Evolutionary conservation across 1,140 invertebrate species (phyloP).

Genomic region (Bombus consobrinus): DNA sequence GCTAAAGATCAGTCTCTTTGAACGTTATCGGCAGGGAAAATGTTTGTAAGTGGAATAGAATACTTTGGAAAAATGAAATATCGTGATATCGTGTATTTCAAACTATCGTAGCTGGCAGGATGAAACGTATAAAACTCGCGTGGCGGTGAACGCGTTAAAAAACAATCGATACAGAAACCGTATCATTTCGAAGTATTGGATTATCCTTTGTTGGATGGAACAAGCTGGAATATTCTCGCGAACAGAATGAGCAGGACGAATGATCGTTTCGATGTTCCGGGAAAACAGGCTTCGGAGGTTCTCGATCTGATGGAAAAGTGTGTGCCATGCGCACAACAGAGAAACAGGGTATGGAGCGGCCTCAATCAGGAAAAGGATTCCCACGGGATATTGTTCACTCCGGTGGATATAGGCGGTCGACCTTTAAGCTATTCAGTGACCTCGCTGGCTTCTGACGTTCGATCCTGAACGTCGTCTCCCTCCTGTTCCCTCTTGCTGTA

Average conservation of each 20-base stretch:
- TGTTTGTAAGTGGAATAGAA: too few relatives aligned
- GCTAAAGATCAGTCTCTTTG: too few relatives aligned
- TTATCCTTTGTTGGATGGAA: too few relatives aligned
- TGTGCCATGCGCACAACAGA: neutral
- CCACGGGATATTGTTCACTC: constrained; percentile 63
- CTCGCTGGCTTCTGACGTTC: constrained; percentile 48
- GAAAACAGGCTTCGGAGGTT: constrained; percentile 19
- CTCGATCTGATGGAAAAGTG: constrained; percentile 5
- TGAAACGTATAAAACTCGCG: too few relatives aligned
- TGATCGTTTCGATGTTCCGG: neutral
- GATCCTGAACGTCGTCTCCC: constrained; percentile 41
- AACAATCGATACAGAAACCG: too few relatives aligned
- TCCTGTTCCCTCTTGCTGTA: neutral
- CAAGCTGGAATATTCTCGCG: too few relatives aligned
- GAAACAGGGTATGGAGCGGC: constrained; percentile 12
- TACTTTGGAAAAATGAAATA: too few relatives aligned
- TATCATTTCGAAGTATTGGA: too few relatives aligned
- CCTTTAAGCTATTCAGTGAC: constrained; percentile 55
- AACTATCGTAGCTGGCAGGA: too few relatives aligned
- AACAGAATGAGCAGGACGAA: neutral
- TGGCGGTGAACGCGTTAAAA: too few relatives aligned
- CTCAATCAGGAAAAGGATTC: constrained; percentile 59
- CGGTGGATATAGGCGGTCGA: constrained; percentile 48
- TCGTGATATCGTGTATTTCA: too few relatives aligned
- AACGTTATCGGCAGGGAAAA: too few relatives aligned